A percentile compares a stretch with the other conserved stretches of the same genome.
These are phyloP conservation scores for Eristalis intricaria DNA, from an alignment of 2,888 invertebrate species.

Conservation along the genomic window DNA sequence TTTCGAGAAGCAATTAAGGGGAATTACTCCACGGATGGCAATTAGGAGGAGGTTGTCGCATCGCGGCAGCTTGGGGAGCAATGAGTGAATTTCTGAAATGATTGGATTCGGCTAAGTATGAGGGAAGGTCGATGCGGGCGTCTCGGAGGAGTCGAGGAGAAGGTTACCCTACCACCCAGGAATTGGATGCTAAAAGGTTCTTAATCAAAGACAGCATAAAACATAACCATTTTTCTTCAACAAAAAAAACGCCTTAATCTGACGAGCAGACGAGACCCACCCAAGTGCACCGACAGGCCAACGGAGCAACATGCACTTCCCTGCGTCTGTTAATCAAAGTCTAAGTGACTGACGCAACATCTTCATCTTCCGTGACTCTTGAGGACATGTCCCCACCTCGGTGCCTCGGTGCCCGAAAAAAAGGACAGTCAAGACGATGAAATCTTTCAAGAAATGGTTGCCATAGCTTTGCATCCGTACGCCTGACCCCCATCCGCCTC, in stretches of 20 bases:
- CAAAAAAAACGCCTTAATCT: no score
- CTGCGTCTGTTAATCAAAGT: not conserved
- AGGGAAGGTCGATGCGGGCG: not conserved
- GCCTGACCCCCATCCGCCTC: conserved; percentile 56
- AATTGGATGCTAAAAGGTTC: no score
- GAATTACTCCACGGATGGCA: not conserved
- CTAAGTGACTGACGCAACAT: not conserved
- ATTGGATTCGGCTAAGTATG: not conserved
- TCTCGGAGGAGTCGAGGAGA: no score
- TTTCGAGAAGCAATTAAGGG: not conserved
- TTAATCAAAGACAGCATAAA: no score
- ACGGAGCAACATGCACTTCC: not conserved
- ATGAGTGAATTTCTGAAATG: not conserved
- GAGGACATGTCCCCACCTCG: not conserved
- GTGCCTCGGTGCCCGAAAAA: not conserved
- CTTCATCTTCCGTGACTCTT: not conserved
- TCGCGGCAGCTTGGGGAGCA: not conserved
- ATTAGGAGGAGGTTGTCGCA: not conserved
- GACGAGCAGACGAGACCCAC: no score
- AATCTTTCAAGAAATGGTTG: conserved; percentile 73
- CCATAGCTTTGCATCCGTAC: conserved; percentile 74
- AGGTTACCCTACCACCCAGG: no score
- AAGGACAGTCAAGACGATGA: not conserved
- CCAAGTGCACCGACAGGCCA: no score
- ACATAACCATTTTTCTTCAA: no score